Percentiles rank a stretch among this genome's conserved stretches.
phyloP scores from a whole-genome alignment of 2,113 vertebrate genomes.

The Tyrannus savana region DNA sequence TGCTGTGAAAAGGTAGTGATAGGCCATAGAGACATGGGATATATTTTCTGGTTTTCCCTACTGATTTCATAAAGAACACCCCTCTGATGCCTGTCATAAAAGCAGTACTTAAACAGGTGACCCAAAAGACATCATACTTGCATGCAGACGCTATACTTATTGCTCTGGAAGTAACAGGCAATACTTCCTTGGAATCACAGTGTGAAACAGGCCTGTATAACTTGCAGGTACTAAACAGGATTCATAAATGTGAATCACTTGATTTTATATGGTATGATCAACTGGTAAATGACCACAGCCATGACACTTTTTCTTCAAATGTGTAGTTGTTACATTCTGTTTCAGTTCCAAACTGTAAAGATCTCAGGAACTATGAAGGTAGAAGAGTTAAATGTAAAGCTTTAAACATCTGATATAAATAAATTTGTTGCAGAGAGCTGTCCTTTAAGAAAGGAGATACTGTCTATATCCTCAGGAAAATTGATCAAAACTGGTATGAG shows the following conservation, averaged over 20 bases:
- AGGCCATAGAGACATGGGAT: neutral
- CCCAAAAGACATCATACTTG: neutral
- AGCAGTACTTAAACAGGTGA: neutral
- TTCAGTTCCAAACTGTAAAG: neutral
- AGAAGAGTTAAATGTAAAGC: neutral
- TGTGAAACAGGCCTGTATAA: neutral
- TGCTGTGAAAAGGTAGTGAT: neutral
- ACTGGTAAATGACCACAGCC: neutral
- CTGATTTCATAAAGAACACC: neutral
- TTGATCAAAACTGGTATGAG: conserved; percentile 99
- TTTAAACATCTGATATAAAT: conserved; percentile 26
- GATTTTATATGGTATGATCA: neutral
- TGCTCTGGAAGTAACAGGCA: neutral
- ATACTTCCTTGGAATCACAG: neutral
- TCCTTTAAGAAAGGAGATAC: conserved; percentile 97
- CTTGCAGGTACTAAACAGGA: neutral
- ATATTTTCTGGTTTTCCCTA: neutral
- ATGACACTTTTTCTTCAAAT: neutral
- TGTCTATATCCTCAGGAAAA: conserved; percentile 96
- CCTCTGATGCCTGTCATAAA: neutral
- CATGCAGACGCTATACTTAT: neutral
- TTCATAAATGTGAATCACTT: neutral
- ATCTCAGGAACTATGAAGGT: neutral
- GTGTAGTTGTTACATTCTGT: neutral
- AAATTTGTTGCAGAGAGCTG: conserved; percentile 88